Base-by-base conservation (phyloP, 2,797 vertebrate genomes). In the Macropus fuliginosus region DNA sequence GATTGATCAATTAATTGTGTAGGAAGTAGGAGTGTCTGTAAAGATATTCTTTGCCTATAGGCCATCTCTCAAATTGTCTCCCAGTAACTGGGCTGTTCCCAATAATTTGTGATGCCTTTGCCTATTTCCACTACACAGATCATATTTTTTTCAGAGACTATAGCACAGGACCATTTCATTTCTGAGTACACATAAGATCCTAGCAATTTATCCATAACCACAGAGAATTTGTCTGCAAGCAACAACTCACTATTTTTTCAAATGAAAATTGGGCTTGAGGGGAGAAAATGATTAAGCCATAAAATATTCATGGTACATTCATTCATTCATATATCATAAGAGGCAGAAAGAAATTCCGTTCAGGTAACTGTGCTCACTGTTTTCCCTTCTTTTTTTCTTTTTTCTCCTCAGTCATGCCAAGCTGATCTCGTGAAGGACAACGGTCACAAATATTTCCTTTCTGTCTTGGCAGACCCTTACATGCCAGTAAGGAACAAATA, bases 391-490 rank as follows among this genome's bases (percentile, higher is more conserved):
- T 92, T 91, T 14, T 91, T 54, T 34, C 93, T 50, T 98, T 90
- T 98, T 90, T 1, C 97, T 93, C 98, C 97, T 0, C 98, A 99
- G 99, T 99, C 99, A 0, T 99, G 99, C 98, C 99, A 99, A 96
- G 99, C 99, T 24, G 99, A 99, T 98, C 99, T 99, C 92, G 99
- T 99, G 96, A 99, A 99, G 98, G 99, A 99, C 99, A 99, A 99
- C 0, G 99, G 99, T 0, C 99, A 99, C 99, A 99, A 99, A 97
- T 99, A 99, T 98, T 99, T 99, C 99, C 99, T 99, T 50, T 99
- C 99, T 0, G 99, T 99, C 94, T 96, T 99, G 98, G 99, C 99
- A 0, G 99, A 99, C 97, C 99, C 99, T 0, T 99, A 99, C 98
- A 99, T 99, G 99, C 99, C 99, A 0, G 99, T 99, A 99, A 99